Evolutionary conservation across 2,797 vertebrate species (phyloP).

Genomic region (Kryptolebias ocellatus): DNA sequence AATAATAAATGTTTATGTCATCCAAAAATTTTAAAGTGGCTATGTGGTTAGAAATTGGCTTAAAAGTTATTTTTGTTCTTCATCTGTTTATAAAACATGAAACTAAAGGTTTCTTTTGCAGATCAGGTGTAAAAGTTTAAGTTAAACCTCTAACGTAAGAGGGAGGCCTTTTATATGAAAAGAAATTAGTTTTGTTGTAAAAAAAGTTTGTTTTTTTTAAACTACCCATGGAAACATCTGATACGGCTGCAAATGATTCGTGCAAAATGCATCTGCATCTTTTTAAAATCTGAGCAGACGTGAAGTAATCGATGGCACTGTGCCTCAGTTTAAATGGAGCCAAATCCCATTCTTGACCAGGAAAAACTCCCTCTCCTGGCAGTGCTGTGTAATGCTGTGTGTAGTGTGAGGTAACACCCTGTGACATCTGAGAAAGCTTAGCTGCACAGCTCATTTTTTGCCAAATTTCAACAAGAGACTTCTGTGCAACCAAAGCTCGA

Average conservation of each 20-base stretch:
- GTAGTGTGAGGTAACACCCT: conserved; percentile 45
- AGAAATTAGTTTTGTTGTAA: background rate
- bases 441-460: conserved; percentile 48
- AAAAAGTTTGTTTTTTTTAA: conserved; percentile 32
- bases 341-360: conserved; percentile 41
- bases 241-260: conserved; percentile 22
- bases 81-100: conserved; percentile 4
- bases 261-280: conserved; percentile 14
- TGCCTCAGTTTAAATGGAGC: conserved; percentile 26
- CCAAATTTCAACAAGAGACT: conserved; percentile 47
- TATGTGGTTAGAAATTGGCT: too few species aligned
- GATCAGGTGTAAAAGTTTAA: too few species aligned
- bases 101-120: too few species aligned
- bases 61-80: too few species aligned
- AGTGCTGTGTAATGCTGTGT: conserved; percentile 58
- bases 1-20: too few species aligned
- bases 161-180: too few species aligned
- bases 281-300: conserved; percentile 15
- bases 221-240: conserved; percentile 34
- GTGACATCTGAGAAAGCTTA: conserved; percentile 76
- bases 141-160: too few species aligned
- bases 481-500: conserved; percentile 44
- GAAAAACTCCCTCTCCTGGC: conserved; percentile 74
- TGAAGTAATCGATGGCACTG: conserved; percentile 29
- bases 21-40: too few species aligned